Base-by-base conservation (phyloP, 2,113 vertebrate species). In the Myxocyprinus asiaticus region DNA sequence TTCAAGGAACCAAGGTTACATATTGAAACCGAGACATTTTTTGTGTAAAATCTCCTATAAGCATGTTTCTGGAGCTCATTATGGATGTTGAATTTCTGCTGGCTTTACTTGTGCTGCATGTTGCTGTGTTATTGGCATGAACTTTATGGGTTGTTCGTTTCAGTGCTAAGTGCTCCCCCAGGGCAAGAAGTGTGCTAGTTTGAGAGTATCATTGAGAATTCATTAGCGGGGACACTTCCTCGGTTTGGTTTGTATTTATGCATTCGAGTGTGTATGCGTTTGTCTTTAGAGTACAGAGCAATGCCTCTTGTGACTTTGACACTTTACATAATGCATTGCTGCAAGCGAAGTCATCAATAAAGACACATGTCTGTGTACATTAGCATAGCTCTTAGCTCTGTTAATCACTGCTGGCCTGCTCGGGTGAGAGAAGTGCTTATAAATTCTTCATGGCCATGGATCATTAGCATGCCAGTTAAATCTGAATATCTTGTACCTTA, bases 221-320 rank as follows among this genome's bases (percentile, higher is more conserved):
- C 64, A 73, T 80, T 70, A 80, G 42, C n/a, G 17, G 59, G 50
- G 22, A 53, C 66, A 47, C 45, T 71, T 77, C 44, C 43, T 77
- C 56, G 12, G 61, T 47, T 64, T 65, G 12, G 51, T 50, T 83
- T 2, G 80, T 82, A 79, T 72, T 81, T 75, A 65, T 68, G 79
- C 81, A 77, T 73, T 82, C 15, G 56, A 76, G 44, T 15, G 33
- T 59, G 70, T 53, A 53, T 68, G 47, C 66, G 61, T 76, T 50
- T 74, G 59, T 77, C 51, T 22, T 45, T 67, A 73, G 64, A 48
- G 64, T 56, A n/a, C 74, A 66, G 63, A 67, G 42, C 53, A 42
- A 43, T 72, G 78, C 70, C 44, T 71, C 55, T 67, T 67, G 62
- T 80, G 70, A 74, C 70, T 59, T 64, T 59, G 64, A 51, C 68